A percentile compares a stretch with the other conserved stretches of the same genome.
These are phyloP conservation scores for Liposcelis brunnea DNA, from an alignment of 2,888 invertebrate genomes.

Conservation along the genomic window DNA sequence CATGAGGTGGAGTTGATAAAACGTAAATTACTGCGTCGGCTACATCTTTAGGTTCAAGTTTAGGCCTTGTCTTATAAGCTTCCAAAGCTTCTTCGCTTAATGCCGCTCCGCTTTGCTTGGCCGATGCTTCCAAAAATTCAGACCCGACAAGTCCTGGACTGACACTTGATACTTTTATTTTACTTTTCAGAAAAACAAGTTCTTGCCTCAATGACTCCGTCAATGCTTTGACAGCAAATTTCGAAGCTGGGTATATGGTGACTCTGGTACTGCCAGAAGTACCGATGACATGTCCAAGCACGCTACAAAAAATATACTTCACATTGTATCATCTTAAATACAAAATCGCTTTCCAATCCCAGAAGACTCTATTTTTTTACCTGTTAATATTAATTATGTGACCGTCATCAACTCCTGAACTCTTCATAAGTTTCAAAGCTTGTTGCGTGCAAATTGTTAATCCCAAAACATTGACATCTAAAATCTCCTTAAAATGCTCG, in stretches of 20 bases:
- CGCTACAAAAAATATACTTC: too few relatives aligned
- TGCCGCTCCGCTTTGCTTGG: background rate
- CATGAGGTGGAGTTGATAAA: conserved; percentile 3
- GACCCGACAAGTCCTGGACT: background rate
- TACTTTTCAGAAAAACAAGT: conserved; percentile 17
- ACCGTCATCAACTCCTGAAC: too few relatives aligned
- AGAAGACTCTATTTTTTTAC: too few relatives aligned
- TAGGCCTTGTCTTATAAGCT: background rate
- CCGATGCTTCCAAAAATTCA: background rate
- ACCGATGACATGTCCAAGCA: too few relatives aligned
- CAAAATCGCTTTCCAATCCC: too few relatives aligned
- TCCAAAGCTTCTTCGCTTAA: background rate
- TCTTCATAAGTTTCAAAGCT: too few relatives aligned
- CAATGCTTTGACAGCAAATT: conserved; percentile 24
- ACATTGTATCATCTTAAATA: too few relatives aligned
- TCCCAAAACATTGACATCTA: too few relatives aligned
- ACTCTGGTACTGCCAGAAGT: too few relatives aligned
- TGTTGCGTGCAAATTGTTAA: too few relatives aligned
- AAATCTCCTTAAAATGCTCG: too few relatives aligned
- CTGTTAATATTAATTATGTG: too few relatives aligned
- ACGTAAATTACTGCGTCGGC: conserved; percentile 4
- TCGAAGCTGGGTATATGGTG: conserved; percentile 23
- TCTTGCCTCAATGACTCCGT: conserved; percentile 25
- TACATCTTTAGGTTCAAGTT: background rate
- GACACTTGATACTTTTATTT: conserved; percentile 14